Evolutionary conservation across 2,113 vertebrate species (phyloP).

Genomic region (Bufo bufo): DNA sequence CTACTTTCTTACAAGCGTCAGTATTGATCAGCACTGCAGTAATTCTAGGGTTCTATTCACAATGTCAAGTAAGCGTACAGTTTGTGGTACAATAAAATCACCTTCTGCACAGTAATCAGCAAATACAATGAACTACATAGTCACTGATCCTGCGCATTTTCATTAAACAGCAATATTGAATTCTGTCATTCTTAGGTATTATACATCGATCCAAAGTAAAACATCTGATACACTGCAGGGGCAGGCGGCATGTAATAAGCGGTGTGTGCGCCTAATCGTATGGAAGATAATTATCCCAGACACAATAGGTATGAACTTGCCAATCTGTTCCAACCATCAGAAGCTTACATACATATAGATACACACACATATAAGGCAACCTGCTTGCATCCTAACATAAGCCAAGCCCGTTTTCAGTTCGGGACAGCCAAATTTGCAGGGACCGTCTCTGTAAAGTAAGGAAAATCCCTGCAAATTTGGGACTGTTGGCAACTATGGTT

Average conservation of each 20-base stretch:
- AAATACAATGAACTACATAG: neutral
- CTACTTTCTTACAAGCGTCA: neutral
- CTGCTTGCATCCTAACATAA: neutral
- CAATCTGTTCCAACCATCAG: neutral
- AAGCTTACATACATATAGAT: too few relatives aligned
- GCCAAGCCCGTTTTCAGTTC: too few relatives aligned
- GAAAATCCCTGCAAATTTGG: too few relatives aligned
- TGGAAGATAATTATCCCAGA: neutral
- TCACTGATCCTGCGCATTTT: neutral
- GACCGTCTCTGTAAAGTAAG: too few relatives aligned
- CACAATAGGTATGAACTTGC: neutral
- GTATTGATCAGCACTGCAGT: slow-evolving; percentile 22
- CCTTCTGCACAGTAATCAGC: neutral
- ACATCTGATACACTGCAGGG: neutral
- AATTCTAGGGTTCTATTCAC: slow-evolving; percentile 15
- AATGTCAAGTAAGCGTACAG: neutral
- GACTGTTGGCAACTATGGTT: too few relatives aligned
- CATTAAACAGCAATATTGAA: neutral
- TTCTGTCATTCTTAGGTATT: neutral
- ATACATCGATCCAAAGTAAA: neutral
- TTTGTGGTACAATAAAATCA: neutral
- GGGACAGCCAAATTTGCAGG: too few relatives aligned
- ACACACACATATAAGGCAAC: neutral
- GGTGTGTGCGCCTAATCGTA: too few relatives aligned
- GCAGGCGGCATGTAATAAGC: neutral